These are phyloP conservation scores for mouse (Mus musculus) DNA, from an alignment of 2,113 vertebrate genomes.

Conservation along the genomic window DNA sequence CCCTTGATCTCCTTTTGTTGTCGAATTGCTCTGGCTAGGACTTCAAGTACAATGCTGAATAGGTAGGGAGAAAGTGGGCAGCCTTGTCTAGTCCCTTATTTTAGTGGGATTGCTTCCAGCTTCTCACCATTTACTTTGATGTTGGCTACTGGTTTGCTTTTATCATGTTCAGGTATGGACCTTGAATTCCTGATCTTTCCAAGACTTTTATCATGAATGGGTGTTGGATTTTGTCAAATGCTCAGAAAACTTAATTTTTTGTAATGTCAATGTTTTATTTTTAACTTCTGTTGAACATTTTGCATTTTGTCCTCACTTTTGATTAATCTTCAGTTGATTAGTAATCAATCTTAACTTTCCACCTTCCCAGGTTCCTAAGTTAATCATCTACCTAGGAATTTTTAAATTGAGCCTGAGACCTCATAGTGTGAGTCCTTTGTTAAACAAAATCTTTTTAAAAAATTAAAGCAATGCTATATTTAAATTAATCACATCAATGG, in stretches of 20 bases:
- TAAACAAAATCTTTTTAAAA: conserved; percentile 9
- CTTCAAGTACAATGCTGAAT: no score
- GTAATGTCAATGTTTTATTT: neutral
- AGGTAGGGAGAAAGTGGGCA: no score
- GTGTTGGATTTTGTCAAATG: no score
- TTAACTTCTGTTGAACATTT: conserved; percentile 4
- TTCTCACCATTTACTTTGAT: no score
- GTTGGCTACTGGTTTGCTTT: no score
- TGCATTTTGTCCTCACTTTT: conserved; percentile 32
- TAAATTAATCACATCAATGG: conserved; percentile 32
- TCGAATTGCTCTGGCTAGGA: no score
- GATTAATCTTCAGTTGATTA: conserved; percentile 59
- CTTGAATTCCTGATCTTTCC: no score
- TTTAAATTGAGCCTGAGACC: neutral
- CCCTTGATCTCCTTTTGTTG: no score
- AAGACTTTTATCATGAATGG: no score
- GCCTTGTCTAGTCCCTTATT: no score
- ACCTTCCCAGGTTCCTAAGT: conserved; percentile 42
- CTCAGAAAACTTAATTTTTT: neutral
- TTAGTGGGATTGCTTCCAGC: no score
- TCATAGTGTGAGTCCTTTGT: neutral
- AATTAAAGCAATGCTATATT: conserved; percentile 17
- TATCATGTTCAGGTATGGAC: no score
- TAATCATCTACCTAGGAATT: conserved; percentile 63
- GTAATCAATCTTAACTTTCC: conserved; percentile 20